A percentile compares a stretch with the other conserved stretches of the same genome.
Conservation (phyloP, 2,888 invertebrate species). For the Sphaerophoria rueppellii region DNA sequence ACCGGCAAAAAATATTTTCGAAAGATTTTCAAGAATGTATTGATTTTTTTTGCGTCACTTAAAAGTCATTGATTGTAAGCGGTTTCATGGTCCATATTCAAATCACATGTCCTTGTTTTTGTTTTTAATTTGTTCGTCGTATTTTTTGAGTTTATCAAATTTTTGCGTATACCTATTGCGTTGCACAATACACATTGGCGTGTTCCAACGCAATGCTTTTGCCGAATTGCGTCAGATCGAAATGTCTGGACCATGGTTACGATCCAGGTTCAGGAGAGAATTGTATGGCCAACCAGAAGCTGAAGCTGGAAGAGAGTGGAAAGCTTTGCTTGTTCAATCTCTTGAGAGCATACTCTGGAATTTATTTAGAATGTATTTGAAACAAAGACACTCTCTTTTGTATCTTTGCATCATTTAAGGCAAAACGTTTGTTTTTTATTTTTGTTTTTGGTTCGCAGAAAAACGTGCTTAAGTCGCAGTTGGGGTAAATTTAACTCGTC, state of each 20-base stretch:
- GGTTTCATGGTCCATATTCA: background rate
- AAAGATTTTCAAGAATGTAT: slow-evolving; percentile 13
- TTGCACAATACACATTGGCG: background rate
- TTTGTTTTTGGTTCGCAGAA: background rate
- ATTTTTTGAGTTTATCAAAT: background rate
- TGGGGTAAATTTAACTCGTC: background rate
- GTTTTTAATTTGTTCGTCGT: background rate
- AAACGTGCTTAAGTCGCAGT: background rate
- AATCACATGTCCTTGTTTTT: background rate
- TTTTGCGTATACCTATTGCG: slow-evolving; percentile 8
- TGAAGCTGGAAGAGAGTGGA: background rate
- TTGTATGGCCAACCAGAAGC: background rate
- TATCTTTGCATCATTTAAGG: background rate
- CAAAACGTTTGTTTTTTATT: background rate
- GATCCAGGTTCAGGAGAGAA: background rate
- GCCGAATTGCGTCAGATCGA: slow-evolving; percentile 17
- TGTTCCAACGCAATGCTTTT: background rate
- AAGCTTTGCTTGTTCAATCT: background rate
- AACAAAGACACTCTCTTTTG: background rate
- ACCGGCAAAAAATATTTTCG: background rate
- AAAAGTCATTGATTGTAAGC: background rate
- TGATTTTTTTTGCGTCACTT: slow-evolving; percentile 19
- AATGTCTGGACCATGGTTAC: background rate
- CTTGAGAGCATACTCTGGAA: background rate
- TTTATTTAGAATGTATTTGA: slow-evolving; percentile 3